Base-by-base conservation (phyloP, 1,140 invertebrate genomes). In the Nymphalis io region DNA sequence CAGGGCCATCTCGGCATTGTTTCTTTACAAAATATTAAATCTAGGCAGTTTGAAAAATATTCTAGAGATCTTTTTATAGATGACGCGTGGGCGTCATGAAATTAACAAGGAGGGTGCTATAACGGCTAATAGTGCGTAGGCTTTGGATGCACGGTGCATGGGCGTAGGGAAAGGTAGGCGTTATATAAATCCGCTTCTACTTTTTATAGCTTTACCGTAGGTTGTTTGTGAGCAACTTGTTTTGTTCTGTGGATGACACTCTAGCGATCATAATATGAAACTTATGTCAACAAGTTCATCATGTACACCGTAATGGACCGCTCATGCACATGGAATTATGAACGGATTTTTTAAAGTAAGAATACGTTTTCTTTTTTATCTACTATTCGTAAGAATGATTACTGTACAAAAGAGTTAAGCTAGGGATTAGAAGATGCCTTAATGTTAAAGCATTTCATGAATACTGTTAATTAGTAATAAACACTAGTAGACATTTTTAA, bases 51-150 rank as follows among this genome's bases (percentile, higher is more conserved):
- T 23, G 20, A 27, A 12, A 27, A 27, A 13, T 23, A 18, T 16
- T 48, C 18, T 1, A 55, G 15, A 27, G 23, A 6, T 16, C 51
- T 21, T 13, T 53, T 21, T 21, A 53, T 53, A 23, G 20, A 27
- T 27, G 20, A 55, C 51, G 21, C 27, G 21, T 27, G 51, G 21
- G 21, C 13, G 27, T 55, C n/a, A 55, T 23, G 60, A 63, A 68
- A 71, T 70, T 66, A 60, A 48, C 38, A 72, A 64, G 20, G 55
- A 48, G 48, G 48, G 60, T 58, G 63, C 48, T 33, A 5, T 40
- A 44, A 59, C 58, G 20, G 51, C 62, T 72, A 48, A 72, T 53
- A 72, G 59, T 59, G 63, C 70, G 73, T 75, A 69, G 73, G 73
- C 59, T 65, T 72, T 33, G 21, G 60, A 16, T 51, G 60, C 23